phyloP scores from a whole-genome alignment of 64 coral and sea anemone genomes.

The Astreopora myriophthalma region DNA sequence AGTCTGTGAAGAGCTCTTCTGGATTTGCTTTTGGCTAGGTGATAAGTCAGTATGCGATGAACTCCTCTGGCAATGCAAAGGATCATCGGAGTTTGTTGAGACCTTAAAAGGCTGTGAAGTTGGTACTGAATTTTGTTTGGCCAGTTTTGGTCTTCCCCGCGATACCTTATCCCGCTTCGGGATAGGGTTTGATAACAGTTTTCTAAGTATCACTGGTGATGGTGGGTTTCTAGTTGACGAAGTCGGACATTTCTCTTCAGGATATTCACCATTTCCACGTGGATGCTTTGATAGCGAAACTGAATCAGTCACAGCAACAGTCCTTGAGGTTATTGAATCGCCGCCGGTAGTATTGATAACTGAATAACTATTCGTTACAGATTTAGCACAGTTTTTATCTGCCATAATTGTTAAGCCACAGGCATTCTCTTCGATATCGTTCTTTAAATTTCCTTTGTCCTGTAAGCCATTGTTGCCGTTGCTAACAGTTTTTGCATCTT shows the following conservation, averaged over 20 bases:
- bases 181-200: not conserved
- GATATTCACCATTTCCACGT: not conserved
- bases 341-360: too few species aligned
- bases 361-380: not conserved
- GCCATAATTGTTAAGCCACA: not conserved
- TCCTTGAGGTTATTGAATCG: not conserved
- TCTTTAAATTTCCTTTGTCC: too few species aligned
- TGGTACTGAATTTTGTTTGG: constrained; percentile 13
- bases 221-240: not conserved
- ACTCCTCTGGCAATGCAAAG: not conserved
- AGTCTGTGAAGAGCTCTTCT: not conserved
- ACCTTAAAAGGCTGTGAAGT: not conserved
- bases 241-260: not conserved
- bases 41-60: constrained; percentile 19
- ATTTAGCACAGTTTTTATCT: not conserved
- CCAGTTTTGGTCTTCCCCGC: not conserved
- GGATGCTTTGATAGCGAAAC: not conserved
- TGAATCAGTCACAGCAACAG: not conserved
- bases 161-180: not conserved
- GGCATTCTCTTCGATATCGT: not conserved
- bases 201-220: not conserved
- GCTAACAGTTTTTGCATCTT: not conserved
- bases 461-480: not conserved
- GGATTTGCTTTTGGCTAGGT: not conserved
- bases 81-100: not conserved